Base-by-base conservation (phyloP, 2,797 vertebrate genomes). In the Podargus strigoides region DNA sequence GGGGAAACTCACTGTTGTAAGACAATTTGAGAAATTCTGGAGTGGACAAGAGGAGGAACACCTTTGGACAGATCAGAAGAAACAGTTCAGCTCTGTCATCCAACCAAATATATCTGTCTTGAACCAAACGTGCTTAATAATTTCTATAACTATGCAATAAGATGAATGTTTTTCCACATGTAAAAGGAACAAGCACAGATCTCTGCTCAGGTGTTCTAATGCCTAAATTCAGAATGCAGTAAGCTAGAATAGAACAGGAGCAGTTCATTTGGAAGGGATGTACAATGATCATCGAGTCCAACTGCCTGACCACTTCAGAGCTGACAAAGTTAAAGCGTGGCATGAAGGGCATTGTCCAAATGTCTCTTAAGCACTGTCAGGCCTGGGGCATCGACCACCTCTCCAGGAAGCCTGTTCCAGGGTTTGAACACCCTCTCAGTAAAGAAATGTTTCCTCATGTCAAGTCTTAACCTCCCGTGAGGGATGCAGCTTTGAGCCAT, bases 361-460 rank as follows among this genome's bases (percentile, higher is more conserved):
- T 39, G 22, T 26, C 6, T 39, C 24, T 64, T 17, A 18, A 46
- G 64, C 7, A 30, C 24, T 39, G 41, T 22, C 4, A 1, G 3
- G 36, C 18, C 19, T 0, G 0, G 9, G 19, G 24, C 52, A 88
- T 4, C 10, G 1, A 37, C 20, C 32, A 52, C 14, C 52, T 75
- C 34, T 26, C 27, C 1, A 53, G 50, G 14, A 87, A 62, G 9
- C 21, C 10, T 66, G 21, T 74, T 66, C 26, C 28, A 58, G 28
- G 13, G 32, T 73, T 34, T 70, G 37, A 42, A 10, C 10, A 37
- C 7, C 4, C 18, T 62, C 15, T 41, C 2, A 3, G 4, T 82
- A 73, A 59, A 73, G 14, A 80, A 60, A 60, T 64, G 4, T 2
- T 56, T 89, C 28, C 41, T 52, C 2, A 39, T 36, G 15, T 55